Base-by-base conservation (phyloP, 1,140 invertebrate genomes). In the Neodiprion fabricii region DNA sequence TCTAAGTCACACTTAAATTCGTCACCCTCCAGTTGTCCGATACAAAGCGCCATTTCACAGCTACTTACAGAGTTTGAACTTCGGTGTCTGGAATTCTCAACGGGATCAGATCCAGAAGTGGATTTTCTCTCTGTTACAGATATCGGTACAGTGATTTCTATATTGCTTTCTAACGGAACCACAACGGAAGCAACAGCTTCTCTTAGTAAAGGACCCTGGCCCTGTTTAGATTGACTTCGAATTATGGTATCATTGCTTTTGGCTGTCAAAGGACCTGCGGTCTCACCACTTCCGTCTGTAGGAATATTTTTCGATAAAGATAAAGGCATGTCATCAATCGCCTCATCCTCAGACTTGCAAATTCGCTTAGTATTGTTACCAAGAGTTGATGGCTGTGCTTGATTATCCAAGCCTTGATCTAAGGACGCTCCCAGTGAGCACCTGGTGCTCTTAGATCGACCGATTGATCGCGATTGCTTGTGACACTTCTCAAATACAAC, bases 381-480 rank as follows among this genome's bases (percentile, higher is more conserved):
- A 21, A 87, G 69, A 71, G 83, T 74, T 1, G 79, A 71, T 1
- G 79, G 78, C 48, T 85, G 83, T 48, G 85, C 77, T 9, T 86
- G 85, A 73, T 86, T 86, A 74, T 91, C 85, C 5, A 91, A 74
- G 9, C 89, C 89, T 74, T 90, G 89, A 80, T 90, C 90, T 10
- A 90, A 76, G 1, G 90, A 90, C 28, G 85, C 89, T 10, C 89
- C 85, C 4, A 90, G 82, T 11, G 84, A 77, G 7, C 79, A 75
- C 74, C 87, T 88, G 7, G 81, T 80, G 47, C 50, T 82, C 76
- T 83, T 87, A 12, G 87, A 78, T 67, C 88, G 86, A 67, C 81
- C 84, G 77, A 84, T 86, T 5, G 86, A 85, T 48, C 82, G 72
- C 1, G 84, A 82, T 5, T 83, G 80, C 72, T 83, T 76, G 61